phyloP scores from a whole-genome alignment of 2,888 invertebrate genomes.

The Agrypnus murinus region DNA sequence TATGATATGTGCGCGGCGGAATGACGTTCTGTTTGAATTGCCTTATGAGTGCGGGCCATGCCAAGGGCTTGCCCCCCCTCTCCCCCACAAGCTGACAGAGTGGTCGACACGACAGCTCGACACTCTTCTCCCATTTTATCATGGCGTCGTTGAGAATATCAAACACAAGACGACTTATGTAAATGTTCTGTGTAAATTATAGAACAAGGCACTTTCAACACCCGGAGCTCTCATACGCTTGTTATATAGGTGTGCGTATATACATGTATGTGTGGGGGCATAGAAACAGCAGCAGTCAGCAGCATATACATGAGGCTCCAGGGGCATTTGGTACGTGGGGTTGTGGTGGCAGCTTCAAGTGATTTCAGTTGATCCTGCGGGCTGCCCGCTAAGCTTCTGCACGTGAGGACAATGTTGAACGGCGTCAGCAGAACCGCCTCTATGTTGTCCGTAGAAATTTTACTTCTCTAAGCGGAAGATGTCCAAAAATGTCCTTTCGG shows the following conservation, averaged over 20 bases:
- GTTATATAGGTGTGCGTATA: slow-evolving; percentile 6
- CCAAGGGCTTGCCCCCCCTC: slow-evolving; percentile 39
- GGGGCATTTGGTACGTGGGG: slow-evolving; percentile 10
- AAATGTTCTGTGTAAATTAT: slow-evolving; percentile 44
- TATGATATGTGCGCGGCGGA: slow-evolving; percentile 46
- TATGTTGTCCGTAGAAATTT: slow-evolving; percentile 6
- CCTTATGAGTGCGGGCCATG: slow-evolving; percentile 25
- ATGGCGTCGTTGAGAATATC: slow-evolving; percentile 50
- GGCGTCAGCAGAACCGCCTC: slow-evolving; percentile 50
- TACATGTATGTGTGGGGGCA: slow-evolving; percentile 19
- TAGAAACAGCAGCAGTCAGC: slow-evolving; percentile 26
- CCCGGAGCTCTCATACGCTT: slow-evolving; percentile 19
- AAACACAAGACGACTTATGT: slow-evolving; percentile 45
- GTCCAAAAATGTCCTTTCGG: slow-evolving; percentile 53
- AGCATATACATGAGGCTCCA: slow-evolving; percentile 37
- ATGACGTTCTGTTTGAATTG: slow-evolving; percentile 39
- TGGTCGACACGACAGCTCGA: slow-evolving; percentile 52
- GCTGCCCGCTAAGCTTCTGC: slow-evolving; percentile 53
- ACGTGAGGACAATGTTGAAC: slow-evolving; percentile 56
- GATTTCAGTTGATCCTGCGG: slow-evolving; percentile 54
- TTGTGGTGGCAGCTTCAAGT: slow-evolving; percentile 50
- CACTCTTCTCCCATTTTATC: slow-evolving; percentile 47
- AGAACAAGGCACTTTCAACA: slow-evolving; percentile 31
- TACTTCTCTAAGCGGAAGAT: neutral
- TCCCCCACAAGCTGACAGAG: slow-evolving; percentile 49